Base-by-base conservation (phyloP, 2,888 invertebrate species). In the Patella caerulea region DNA sequence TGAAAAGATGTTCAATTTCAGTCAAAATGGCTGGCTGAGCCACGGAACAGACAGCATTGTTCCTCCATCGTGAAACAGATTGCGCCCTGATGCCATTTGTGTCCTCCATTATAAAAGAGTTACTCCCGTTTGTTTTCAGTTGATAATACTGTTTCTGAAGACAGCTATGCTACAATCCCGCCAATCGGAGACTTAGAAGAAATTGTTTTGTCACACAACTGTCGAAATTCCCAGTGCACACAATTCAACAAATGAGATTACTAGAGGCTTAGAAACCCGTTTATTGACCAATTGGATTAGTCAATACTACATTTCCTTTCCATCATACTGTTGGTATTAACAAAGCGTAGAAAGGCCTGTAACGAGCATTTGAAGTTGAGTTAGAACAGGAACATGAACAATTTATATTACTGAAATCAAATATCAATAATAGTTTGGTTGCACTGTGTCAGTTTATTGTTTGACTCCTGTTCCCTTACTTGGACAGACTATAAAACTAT, bases 251-350 rank as follows among this genome's bases (percentile, higher is more conserved):
- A 45, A 45, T 45, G 45, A 45, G 45, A 45, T 45, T 45, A 45
- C 45, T 45, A 7, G 45, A 45, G 45, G 45, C 45, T 45, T 19
- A 24, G 65, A 65, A 65, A 65, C 65, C 19, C 14, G 19, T 65
- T 65, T 65, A 65, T 65, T 65, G 65, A 65, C 11, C 65, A 65
- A 65, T 65, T 24, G 14, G 65, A 65, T 65, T 65, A 65, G 65
- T 65, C 65, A 24, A 65, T 65, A 65, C 65, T 65, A 19, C 19
- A 65, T 65, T 65, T 65, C 65, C 65, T 65, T 65, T 12, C 65
- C 65, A 65, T 19, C 65, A 65, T 65, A 24, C 65, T 65, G 65
- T 65, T 19, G 19, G 24, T 65, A 24, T 24, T 24, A 24, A 24
- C 65, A 24, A 65, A 24, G 24, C 19, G 11, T 11, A 65, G 24